Conservation (phyloP, 2,797 vertebrate species). For the Hipposideros larvatus region DNA sequence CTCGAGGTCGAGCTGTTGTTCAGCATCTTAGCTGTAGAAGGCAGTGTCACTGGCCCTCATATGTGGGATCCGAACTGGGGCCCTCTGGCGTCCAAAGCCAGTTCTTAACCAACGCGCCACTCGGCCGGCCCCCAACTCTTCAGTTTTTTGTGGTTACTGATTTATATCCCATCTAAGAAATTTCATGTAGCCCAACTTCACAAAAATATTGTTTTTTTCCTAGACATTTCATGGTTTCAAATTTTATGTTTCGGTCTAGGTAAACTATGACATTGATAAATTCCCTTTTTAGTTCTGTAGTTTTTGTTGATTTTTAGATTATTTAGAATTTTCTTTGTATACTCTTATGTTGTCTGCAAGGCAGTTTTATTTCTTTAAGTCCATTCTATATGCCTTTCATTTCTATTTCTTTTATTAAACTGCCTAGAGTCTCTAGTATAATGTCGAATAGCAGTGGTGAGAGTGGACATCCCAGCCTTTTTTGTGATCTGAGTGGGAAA, state of each 20-base stretch:
- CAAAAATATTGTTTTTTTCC: not conserved
- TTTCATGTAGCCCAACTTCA: not conserved
- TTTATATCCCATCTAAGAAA: not conserved
- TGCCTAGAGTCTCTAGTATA: not conserved
- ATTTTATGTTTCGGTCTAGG: slow-evolving; percentile 15
- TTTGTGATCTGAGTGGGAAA: not conserved
- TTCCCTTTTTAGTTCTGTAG: not conserved
- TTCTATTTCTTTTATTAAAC: not conserved
- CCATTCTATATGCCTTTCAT: not conserved
- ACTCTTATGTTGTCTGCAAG: not conserved
- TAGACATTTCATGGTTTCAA: not conserved
- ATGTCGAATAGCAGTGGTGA: not conserved
- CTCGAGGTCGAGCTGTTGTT: too few species aligned
- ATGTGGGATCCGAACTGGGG: too few species aligned
- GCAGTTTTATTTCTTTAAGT: not conserved
- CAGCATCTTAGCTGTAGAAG: too few species aligned
- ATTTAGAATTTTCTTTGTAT: not conserved
- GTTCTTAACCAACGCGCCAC: too few species aligned
- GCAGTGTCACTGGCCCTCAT: too few species aligned
- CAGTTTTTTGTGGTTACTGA: not conserved
- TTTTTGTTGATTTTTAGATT: not conserved
- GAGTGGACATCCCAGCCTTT: not conserved
- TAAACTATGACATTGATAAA: not conserved
- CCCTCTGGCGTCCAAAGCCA: too few species aligned
- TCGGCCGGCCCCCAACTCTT: not conserved